phyloP scores from a whole-genome alignment of 2,113 vertebrate species.

The Strix aluco region DNA sequence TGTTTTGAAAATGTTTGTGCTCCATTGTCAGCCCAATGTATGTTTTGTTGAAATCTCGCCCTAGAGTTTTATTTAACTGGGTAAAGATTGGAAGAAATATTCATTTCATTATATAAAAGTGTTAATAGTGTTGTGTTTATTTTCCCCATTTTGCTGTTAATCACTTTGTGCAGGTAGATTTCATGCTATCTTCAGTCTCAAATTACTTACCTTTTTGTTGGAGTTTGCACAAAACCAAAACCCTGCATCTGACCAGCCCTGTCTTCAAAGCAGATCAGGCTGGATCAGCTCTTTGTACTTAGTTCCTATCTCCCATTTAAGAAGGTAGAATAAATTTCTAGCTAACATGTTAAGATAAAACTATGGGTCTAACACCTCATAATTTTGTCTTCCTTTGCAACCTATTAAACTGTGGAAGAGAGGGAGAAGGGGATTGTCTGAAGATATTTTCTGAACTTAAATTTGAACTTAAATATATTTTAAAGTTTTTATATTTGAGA shows the following conservation, averaged over 20 bases:
- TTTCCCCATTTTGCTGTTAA: background rate
- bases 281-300: background rate
- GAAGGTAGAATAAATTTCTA: background rate
- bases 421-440: background rate
- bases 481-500: background rate
- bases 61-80: background rate
- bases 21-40: background rate
- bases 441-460: background rate
- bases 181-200: background rate
- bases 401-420: background rate
- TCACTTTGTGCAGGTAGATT: background rate
- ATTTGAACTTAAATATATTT: background rate
- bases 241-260: background rate
- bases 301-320: background rate
- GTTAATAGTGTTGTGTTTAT: background rate
- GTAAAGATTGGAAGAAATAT: background rate
- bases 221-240: background rate
- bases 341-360: background rate
- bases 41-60: background rate
- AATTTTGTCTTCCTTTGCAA: background rate
- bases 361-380: background rate
- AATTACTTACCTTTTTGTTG: background rate
- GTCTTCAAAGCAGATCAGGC: background rate
- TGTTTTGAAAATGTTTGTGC: constrained; percentile 9
- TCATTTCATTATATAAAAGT: background rate